Evolutionary conservation across 2,888 invertebrate species (phyloP).

Genomic region (Mesochorus sp.): DNA sequence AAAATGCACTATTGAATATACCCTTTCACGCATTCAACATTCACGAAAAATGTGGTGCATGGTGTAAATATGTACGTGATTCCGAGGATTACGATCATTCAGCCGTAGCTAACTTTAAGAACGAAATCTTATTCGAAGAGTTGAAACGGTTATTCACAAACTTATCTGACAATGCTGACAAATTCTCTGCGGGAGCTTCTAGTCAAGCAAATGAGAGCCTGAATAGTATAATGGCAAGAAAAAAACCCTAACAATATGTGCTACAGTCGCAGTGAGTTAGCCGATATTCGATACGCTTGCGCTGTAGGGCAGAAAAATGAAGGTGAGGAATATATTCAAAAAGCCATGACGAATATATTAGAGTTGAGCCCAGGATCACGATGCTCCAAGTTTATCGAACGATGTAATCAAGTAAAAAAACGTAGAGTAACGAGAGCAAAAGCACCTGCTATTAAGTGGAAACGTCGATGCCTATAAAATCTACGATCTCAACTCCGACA

Average conservation of each 20-base stretch:
- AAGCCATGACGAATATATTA: not conserved
- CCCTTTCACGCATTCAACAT: not conserved
- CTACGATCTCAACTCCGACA: not conserved
- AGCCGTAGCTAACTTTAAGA: not conserved
- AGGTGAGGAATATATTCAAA: constrained; percentile 32
- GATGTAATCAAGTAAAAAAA: constrained; percentile 1
- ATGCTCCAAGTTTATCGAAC: not conserved
- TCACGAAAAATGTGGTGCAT: not conserved
- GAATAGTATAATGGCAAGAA: constrained; percentile 49
- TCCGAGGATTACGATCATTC: not conserved
- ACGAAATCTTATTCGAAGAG: not conserved
- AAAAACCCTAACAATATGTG: constrained; percentile 58
- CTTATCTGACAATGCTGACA: not conserved
- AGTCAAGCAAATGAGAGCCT: constrained; percentile 56
- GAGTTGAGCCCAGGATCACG: not conserved
- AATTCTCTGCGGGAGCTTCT: constrained; percentile 46
- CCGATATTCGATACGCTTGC: constrained; percentile 48
- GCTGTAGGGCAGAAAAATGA: constrained; percentile 50
- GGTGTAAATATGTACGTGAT: not conserved
- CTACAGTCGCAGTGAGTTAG: constrained; percentile 42
- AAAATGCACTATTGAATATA: not conserved
- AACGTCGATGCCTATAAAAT: not conserved
- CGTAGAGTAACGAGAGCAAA: not conserved
- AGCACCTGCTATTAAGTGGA: not conserved
- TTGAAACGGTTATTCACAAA: not conserved